Base-by-base conservation (phyloP, 2,113 vertebrate species). In the Hassar affinis region DNA sequence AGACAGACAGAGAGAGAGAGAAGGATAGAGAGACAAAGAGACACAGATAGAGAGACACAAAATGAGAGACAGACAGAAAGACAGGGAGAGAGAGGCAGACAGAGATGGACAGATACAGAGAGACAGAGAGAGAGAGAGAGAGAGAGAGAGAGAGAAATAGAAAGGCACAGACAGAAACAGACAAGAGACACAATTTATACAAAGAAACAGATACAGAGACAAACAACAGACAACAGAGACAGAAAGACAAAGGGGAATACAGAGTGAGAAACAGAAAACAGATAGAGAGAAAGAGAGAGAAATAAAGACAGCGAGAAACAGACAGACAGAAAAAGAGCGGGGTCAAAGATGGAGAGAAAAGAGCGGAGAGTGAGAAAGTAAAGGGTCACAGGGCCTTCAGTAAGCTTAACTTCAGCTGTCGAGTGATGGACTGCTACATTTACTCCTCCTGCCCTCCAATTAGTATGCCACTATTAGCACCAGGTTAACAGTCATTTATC, bases 401-500 rank as follows among this genome's bases (percentile, higher is more conserved):
- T 92, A 92, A 90, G 92, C 91, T 92, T 94, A 93, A 95, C 91
- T 92, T 88, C 91, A 93, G 92, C 92, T 92, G 90, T 88, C 91
- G 90, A 94, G 92, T 91, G 91, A 91, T 86, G 92, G 92, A 94
- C 93, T 94, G 93, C 94, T 94, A 92, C 95, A 95, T 94, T 93
- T 83, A 52, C 57, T 84, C 75, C 68, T 69, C 15, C 33, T 87
- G 84, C 80, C 54, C 81, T 85, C 75, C 76, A 85, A 95, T 95
- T 94, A 95, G 94, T 81, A 92, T 89, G 91, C 93, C 89, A 88
- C 93, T 93, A 94, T 94, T 95, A 85, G 93, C 94, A 95, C 94
- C 90, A 92, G 92, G 93, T 92, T 93, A 93, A 91, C 90, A 90
- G 93, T 93, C 92, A 95, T 96, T 94, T 93, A 95, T 94, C 94